These are phyloP conservation scores for Pantherophis vulpinus DNA, from an alignment of 2,797 vertebrate genomes.

Conservation along the genomic window DNA sequence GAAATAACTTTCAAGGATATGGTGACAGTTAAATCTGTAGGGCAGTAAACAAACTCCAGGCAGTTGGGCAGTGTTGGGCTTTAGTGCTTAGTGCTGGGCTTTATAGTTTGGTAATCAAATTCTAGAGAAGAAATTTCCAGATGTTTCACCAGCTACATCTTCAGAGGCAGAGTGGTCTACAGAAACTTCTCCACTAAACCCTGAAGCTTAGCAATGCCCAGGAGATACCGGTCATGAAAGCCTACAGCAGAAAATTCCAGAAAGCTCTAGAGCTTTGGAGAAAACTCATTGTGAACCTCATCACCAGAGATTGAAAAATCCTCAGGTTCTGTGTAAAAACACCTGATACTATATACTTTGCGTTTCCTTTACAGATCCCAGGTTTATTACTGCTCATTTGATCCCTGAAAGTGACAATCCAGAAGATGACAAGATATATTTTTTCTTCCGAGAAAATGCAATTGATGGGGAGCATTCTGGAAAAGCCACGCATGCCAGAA, in stretches of 20 bases:
- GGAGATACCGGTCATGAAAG: neutral
- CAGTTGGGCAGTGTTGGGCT: neutral
- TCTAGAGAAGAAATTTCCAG: neutral
- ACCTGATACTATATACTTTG: too few relatives aligned
- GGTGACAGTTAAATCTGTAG: neutral
- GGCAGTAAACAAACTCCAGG: neutral
- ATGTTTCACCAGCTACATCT: neutral
- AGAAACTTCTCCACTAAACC: neutral
- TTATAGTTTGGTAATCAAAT: neutral
- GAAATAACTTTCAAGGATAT: neutral
- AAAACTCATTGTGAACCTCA: neutral
- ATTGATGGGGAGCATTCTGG: slow-evolving; percentile 95
- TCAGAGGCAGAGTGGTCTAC: neutral
- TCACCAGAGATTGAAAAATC: neutral
- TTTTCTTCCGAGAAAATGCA: slow-evolving; percentile 97
- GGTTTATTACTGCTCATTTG: slow-evolving; percentile 88
- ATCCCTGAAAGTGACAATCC: slow-evolving; percentile 97
- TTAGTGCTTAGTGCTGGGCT: neutral
- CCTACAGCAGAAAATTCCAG: neutral
- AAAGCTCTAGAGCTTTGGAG: neutral
- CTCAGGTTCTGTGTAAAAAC: neutral
- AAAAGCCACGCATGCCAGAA: slow-evolving; percentile 94
- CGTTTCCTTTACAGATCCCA: slow-evolving; percentile 82
- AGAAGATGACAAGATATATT: slow-evolving; percentile 97
- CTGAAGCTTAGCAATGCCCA: neutral